phyloP scores from a whole-genome alignment of 2,113 vertebrate genomes.

The Phalacrocorax pelagicus region DNA sequence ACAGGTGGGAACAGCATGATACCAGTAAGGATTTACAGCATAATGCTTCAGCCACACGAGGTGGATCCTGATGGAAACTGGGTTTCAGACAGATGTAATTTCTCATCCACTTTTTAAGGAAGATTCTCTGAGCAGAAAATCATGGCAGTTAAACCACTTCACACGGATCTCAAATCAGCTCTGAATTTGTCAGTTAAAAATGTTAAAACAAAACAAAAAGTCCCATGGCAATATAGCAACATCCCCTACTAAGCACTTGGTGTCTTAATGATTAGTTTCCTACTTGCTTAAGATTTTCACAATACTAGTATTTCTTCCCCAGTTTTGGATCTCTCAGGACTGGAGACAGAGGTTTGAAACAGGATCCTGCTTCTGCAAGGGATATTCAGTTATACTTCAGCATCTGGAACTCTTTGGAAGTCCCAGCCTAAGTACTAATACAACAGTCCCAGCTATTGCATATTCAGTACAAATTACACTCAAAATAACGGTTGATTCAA shows the following conservation, averaged over 20 bases:
- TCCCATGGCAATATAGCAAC: background rate
- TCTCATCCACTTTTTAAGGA: background rate
- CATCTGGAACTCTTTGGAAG: background rate
- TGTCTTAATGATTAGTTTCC: background rate
- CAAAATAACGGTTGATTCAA: background rate
- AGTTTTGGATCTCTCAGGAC: background rate
- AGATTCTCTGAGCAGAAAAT: background rate
- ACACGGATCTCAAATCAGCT: background rate
- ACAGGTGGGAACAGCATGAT: background rate
- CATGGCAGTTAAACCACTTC: background rate
- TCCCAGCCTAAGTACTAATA: background rate
- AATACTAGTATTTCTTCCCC: background rate
- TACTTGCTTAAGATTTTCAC: background rate
- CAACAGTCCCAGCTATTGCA: background rate
- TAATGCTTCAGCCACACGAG: background rate
- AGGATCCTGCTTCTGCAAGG: background rate
- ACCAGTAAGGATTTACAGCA: background rate
- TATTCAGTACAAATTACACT: background rate
- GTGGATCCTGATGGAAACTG: background rate
- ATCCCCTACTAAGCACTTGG: background rate
- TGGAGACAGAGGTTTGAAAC: background rate
- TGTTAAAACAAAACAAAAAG: background rate
- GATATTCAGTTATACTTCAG: background rate
- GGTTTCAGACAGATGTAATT: background rate
- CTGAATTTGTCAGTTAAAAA: background rate